phyloP scores from a whole-genome alignment of 2,797 vertebrate genomes.

The Chaenodraco wilsoni region DNA sequence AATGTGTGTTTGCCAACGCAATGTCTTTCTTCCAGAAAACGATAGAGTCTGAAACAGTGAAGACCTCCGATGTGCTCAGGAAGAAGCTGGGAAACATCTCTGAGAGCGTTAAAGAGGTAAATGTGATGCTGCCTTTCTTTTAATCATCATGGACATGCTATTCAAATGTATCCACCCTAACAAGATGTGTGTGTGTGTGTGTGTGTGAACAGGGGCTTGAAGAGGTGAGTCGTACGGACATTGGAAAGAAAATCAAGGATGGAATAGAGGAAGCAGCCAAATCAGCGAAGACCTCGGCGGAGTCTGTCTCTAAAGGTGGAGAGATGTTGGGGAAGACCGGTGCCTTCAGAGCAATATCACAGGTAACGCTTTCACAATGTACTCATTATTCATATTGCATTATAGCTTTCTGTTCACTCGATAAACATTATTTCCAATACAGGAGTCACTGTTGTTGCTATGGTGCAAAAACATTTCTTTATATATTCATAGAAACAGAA shows the following conservation, averaged over 20 bases:
- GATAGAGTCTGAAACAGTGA: conserved; percentile 95
- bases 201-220: conserved; percentile 87
- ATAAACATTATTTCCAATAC: no score
- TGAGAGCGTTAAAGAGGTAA: conserved; percentile 93
- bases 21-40: conserved; percentile 85
- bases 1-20: background rate
- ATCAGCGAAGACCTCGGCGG: conserved; percentile 93
- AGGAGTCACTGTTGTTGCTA: no score
- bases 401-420: no score
- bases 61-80: conserved; percentile 92
- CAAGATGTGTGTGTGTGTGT: conserved; percentile 7
- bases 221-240: conserved; percentile 91
- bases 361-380: conserved; percentile 78
- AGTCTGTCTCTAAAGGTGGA: conserved; percentile 90
- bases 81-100: conserved; percentile 91
- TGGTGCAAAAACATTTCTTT: no score
- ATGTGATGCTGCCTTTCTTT: conserved; percentile 1
- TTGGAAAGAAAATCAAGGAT: conserved; percentile 95
- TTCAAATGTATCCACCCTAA: background rate
- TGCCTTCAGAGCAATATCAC: conserved; percentile 94
- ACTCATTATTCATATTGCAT: no score
- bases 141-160: background rate
- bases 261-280: conserved; percentile 95
- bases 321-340: conserved; percentile 92
- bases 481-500: background rate